A percentile compares a stretch with the other conserved stretches of the same genome.
Evolutionary conservation across 2,797 vertebrate species (phyloP).

Genomic region (Enteromius afrohamiltoni): DNA sequence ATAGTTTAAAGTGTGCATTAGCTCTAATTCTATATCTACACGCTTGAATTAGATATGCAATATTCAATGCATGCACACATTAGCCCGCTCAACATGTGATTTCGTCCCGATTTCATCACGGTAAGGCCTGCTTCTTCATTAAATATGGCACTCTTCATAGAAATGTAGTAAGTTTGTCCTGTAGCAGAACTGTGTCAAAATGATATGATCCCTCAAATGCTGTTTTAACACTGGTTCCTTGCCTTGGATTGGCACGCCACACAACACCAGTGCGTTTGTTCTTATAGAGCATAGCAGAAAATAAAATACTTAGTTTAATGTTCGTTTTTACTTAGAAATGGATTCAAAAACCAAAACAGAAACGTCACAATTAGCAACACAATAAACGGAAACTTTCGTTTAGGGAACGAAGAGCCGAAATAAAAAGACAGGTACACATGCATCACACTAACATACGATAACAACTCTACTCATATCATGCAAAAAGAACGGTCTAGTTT

Average conservation of each 20-base stretch:
- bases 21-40: conserved; percentile 50
- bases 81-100: conserved; percentile 22
- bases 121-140: conserved; percentile 66
- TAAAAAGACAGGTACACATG: conserved; percentile 82
- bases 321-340: conserved; percentile 61
- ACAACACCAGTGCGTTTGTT: conserved; percentile 82
- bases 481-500: conserved; percentile 82
- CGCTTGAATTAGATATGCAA: conserved; percentile 58
- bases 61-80: conserved; percentile 31
- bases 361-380: conserved; percentile 63
- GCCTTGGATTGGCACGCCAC: conserved; percentile 79
- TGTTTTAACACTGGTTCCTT: conserved; percentile 80
- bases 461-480: conserved; percentile 87
- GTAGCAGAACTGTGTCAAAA: conserved; percentile 45
- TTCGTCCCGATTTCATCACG: conserved; percentile 9
- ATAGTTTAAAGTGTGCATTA: conserved; percentile 41
- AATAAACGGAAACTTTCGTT: conserved; percentile 77
- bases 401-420: conserved; percentile 74
- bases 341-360: conserved; percentile 54
- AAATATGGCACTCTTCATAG: conserved; percentile 76
- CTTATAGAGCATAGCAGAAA: conserved; percentile 80
- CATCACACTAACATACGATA: conserved; percentile 83
- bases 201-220: conserved; percentile 85
- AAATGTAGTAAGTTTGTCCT: conserved; percentile 38
- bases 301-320: conserved; percentile 62